A percentile compares a stretch with the other conserved stretches of the same genome.
Evolutionary conservation across 1,140 invertebrate species (phyloP).

Genomic region (Drosophila mojavensis): DNA sequence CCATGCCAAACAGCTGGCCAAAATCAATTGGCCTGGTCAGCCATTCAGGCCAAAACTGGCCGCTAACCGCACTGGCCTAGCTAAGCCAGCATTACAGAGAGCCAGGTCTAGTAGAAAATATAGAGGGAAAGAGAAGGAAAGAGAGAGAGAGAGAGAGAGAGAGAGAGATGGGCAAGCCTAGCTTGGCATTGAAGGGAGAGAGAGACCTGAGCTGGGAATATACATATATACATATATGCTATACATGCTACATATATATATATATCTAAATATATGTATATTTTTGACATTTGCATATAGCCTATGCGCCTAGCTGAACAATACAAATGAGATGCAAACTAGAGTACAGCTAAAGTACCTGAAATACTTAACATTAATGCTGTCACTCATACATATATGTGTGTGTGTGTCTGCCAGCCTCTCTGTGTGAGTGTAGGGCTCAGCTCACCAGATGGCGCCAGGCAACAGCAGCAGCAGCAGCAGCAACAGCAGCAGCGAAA

Average conservation of each 20-base stretch:
- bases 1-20: constrained; percentile 20
- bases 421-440: neutral
- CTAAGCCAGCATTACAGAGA: too few species aligned
- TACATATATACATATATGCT: neutral
- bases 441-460: constrained; percentile 10
- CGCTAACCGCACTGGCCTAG: neutral
- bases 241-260: too few species aligned
- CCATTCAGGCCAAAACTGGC: constrained; percentile 3
- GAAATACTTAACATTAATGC: constrained; percentile 15
- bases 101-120: too few species aligned
- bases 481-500: neutral
- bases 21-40: constrained; percentile 16
- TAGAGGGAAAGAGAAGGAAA: too few species aligned
- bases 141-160: too few species aligned
- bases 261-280: too few species aligned
- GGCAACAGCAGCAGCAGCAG: constrained; percentile 13
- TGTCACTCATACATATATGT: constrained; percentile 19
- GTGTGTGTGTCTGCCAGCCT: neutral
- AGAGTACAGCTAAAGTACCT: neutral
- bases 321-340: neutral
- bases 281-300: neutral
- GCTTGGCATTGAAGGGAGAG: too few species aligned
- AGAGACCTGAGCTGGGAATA: too few species aligned
- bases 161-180: too few species aligned
- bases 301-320: neutral